Conservation (phyloP, 2,888 invertebrate genomes). For the Lasioglossum zephyrum region DNA sequence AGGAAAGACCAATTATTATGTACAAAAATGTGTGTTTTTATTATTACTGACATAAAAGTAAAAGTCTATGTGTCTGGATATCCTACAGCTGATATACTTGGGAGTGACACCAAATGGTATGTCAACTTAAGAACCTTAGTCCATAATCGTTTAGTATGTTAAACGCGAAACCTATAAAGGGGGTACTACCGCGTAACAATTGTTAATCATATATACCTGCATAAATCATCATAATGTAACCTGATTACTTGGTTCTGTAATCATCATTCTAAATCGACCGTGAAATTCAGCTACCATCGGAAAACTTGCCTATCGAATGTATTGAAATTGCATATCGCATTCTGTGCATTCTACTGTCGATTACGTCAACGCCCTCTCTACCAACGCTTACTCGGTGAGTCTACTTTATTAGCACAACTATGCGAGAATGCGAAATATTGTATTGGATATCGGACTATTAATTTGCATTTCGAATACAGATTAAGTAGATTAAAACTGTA, state of each 20-base stretch:
- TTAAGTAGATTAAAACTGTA: not conserved
- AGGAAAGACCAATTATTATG: no score
- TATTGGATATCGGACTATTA: constrained; percentile 45
- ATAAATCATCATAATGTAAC: constrained; percentile 17
- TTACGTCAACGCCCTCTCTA: constrained; percentile 34
- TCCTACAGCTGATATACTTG: not conserved
- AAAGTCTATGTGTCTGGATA: not conserved
- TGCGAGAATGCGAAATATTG: constrained; percentile 52
- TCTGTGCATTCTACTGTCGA: constrained; percentile 30
- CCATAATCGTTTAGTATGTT: not conserved
- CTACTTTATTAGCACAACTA: constrained; percentile 57
- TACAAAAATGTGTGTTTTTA: no score
- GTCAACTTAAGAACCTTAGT: not conserved
- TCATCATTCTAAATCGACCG: constrained; percentile 8
- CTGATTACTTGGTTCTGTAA: constrained; percentile 18
- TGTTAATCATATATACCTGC: not conserved
- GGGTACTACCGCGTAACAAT: not conserved
- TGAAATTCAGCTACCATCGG: constrained; percentile 32
- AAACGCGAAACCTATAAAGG: not conserved
- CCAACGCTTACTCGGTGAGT: not conserved
- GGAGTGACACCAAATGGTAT: not conserved
- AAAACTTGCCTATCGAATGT: constrained; percentile 4
- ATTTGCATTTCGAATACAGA: constrained; percentile 44
- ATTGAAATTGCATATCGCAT: constrained; percentile 43
- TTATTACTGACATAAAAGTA: not conserved